These are phyloP conservation scores for Liolophura sinensis DNA, from an alignment of 1,140 invertebrate species.

Conservation along the genomic window DNA sequence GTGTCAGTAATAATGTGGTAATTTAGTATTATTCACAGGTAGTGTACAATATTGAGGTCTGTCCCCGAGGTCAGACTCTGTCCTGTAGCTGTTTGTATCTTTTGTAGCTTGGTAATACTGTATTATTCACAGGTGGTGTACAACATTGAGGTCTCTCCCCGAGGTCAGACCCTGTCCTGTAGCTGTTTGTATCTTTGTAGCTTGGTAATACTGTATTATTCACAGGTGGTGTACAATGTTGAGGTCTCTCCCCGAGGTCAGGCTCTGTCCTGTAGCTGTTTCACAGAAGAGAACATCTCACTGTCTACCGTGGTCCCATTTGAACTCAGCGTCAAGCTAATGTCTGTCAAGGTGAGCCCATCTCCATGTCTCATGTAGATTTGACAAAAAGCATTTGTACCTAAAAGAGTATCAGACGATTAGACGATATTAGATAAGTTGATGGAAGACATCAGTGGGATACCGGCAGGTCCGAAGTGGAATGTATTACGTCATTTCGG, in stretches of 20 bases:
- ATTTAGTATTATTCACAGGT: too few relatives aligned
- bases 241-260: constrained; percentile 40
- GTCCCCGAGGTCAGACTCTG: too few relatives aligned
- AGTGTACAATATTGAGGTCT: too few relatives aligned
- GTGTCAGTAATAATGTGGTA: too few relatives aligned
- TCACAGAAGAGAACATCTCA: constrained; percentile 45
- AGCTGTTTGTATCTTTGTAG: background rate
- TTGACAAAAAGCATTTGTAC: too few relatives aligned
- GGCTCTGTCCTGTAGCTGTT: constrained; percentile 49
- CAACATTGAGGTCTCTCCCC: constrained; percentile 42
- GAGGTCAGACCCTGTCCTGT: constrained; percentile 45
- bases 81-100: too few relatives aligned
- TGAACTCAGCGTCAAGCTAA: constrained; percentile 52
- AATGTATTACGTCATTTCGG: too few relatives aligned
- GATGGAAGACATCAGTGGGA: too few relatives aligned
- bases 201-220: constrained; percentile 7
- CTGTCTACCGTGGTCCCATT: constrained; percentile 53
- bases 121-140: constrained; percentile 48
- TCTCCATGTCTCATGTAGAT: too few relatives aligned
- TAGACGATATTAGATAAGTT: too few relatives aligned
- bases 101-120: background rate
- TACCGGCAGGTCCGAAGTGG: too few relatives aligned
- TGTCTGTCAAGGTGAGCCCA: constrained; percentile 53
- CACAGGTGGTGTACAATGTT: constrained; percentile 53
- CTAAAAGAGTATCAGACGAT: too few relatives aligned